Evolutionary conservation across 2,113 vertebrate species (phyloP).

Genomic region (Peucedramus taeniatus): DNA sequence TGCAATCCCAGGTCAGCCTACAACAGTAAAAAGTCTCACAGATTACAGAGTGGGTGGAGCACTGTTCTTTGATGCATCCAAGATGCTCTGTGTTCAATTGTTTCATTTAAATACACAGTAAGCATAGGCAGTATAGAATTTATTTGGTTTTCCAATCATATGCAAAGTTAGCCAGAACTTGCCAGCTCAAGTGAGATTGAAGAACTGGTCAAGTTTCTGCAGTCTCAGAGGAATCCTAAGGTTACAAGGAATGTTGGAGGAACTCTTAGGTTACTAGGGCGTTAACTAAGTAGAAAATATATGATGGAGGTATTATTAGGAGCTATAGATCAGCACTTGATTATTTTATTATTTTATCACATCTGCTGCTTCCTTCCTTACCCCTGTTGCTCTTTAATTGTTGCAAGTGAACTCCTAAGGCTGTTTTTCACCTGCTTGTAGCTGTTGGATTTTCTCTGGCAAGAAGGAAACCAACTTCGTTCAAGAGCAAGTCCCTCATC

Average conservation of each 20-base stretch:
- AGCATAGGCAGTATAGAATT: neutral
- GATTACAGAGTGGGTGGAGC: neutral
- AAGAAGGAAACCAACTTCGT: neutral
- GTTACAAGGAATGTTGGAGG: neutral
- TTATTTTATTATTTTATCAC: neutral
- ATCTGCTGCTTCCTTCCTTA: neutral
- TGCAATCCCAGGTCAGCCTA: neutral
- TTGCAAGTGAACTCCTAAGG: neutral
- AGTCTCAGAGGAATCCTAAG: neutral
- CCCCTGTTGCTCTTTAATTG: neutral
- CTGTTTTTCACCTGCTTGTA: neutral
- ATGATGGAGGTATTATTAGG: neutral
- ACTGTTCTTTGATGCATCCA: neutral
- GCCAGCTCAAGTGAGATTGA: neutral
- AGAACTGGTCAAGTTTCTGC: neutral
- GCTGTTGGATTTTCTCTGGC: neutral
- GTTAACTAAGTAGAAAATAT: neutral
- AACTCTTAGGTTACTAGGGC: neutral
- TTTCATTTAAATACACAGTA: neutral
- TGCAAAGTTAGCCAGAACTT: neutral
- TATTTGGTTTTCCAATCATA: neutral
- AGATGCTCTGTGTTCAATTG: neutral
- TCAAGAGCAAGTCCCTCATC: neutral
- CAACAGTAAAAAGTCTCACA: neutral
- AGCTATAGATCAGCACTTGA: neutral